Base-by-base conservation (phyloP, 2,113 vertebrate species). In the Scatophagus argus region DNA sequence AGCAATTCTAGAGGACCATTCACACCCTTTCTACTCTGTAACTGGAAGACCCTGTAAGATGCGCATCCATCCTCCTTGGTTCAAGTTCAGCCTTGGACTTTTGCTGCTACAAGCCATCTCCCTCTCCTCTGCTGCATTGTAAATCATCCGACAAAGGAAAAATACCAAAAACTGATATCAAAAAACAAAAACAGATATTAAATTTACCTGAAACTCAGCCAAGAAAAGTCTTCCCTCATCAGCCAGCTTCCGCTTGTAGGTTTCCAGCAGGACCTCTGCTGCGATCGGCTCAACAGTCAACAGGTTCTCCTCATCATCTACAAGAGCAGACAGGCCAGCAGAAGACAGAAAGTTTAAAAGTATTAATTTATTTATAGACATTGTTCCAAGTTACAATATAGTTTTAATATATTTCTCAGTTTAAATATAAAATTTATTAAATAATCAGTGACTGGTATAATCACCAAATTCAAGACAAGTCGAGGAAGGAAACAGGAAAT, bases 171-270 rank as follows among this genome's bases (percentile, higher is more conserved):
- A 58, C n/a, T 11, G 23, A 29, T 27, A 4, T 3, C 44, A 11
- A 1, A 0, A 70, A 52, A 19, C 36, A 0, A 29, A 63, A 3
- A 32, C 5, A 55, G 13, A 70, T n/a, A 17, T 5, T 6, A 25
- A 65, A 91, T 25, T 34, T 62, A 99, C 98, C 96, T 99, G 98
- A 94, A 99, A 99, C 92, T 99, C 98, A 60, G 95, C 97, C 90
- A 99, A 93, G 79, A 99, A 99, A 44, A 99, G 95, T 56, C 98
- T 94, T 14, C 94, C 97, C 60, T 99, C 98, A 43, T 99, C 98
- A 10, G 98, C 98, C 0, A 97, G 95, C 82, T 99, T 99, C 75
- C 89, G 96, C 87, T 96, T 98, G 64, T 99, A 99, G 0, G 90
- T 87, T 1, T 99, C 98, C 77, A 98, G 81, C 79, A 99, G 88